phyloP scores from a whole-genome alignment of 35 echinoderm and acorn worm genomes.

The Stichopus chloronotus region DNA sequence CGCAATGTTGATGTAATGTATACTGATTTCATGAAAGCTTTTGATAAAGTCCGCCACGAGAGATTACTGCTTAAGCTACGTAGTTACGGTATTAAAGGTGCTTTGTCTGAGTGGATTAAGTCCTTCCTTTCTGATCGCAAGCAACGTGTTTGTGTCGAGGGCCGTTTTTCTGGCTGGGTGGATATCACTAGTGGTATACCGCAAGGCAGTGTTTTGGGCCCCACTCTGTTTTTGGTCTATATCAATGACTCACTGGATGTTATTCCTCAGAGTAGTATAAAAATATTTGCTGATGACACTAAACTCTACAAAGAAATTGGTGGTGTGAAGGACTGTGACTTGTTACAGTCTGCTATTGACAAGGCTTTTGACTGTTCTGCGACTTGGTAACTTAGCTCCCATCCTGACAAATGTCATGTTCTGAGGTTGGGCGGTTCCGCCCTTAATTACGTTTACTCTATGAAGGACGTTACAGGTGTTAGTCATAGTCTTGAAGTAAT shows the following conservation, averaged over 20 bases:
- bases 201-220: neutral
- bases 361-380: neutral
- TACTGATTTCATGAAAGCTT: slow-evolving; percentile 35
- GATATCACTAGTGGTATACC: no score
- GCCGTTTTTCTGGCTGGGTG: neutral
- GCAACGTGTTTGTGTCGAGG: neutral
- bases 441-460: no score
- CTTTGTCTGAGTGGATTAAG: slow-evolving; percentile 42
- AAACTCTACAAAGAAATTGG: neutral
- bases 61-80: slow-evolving; percentile 61
- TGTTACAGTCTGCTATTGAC: neutral
- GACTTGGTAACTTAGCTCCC: neutral
- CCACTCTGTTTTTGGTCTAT: neutral
- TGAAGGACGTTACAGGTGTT: no score
- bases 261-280: neutral
- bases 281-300: slow-evolving; percentile 49
- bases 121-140: neutral
- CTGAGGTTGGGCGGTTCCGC: no score
- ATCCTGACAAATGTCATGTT: no score
- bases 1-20: neutral
- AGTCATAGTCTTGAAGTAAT: neutral
- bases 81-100: slow-evolving; percentile 38
- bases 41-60: slow-evolving; percentile 68
- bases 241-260: neutral
- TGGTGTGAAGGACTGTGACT: neutral